phyloP scores from a whole-genome alignment of 2,113 vertebrate species.

The Saguinus imperator region DNA sequence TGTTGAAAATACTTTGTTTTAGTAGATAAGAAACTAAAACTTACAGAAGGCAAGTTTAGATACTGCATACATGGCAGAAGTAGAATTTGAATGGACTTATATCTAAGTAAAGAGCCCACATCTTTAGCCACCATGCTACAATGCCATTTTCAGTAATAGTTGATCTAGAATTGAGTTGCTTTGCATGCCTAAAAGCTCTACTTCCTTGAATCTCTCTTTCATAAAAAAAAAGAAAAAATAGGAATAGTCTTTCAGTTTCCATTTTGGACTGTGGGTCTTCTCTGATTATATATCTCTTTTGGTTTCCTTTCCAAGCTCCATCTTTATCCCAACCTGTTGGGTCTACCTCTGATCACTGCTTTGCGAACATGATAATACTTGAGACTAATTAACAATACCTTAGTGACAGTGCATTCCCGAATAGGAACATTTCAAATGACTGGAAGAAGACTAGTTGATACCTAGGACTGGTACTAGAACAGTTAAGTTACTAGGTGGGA shows the following conservation, averaged over 20 bases:
- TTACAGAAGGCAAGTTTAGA: background rate
- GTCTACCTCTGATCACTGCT: background rate
- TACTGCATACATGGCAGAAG: background rate
- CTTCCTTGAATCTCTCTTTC: background rate
- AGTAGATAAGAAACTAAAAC: background rate
- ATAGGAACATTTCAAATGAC: background rate
- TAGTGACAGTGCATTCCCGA: background rate
- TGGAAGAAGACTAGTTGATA: background rate
- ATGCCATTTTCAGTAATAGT: background rate
- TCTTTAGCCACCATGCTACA: background rate
- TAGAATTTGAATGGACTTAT: background rate
- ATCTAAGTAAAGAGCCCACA: background rate
- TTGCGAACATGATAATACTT: background rate
- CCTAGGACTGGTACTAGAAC: background rate
- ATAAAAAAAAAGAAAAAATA: no score
- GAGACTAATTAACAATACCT: background rate
- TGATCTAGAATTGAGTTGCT: background rate
- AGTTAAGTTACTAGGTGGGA: background rate
- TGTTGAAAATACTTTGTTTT: background rate
- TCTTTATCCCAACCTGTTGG: background rate
- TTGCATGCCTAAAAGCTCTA: background rate
- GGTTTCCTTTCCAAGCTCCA: background rate
- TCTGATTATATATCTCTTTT: background rate
- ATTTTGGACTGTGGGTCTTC: background rate
- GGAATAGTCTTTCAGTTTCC: background rate